Conservation (phyloP, 2,113 vertebrate genomes). For the Oncorhynchus gorbuscha region DNA sequence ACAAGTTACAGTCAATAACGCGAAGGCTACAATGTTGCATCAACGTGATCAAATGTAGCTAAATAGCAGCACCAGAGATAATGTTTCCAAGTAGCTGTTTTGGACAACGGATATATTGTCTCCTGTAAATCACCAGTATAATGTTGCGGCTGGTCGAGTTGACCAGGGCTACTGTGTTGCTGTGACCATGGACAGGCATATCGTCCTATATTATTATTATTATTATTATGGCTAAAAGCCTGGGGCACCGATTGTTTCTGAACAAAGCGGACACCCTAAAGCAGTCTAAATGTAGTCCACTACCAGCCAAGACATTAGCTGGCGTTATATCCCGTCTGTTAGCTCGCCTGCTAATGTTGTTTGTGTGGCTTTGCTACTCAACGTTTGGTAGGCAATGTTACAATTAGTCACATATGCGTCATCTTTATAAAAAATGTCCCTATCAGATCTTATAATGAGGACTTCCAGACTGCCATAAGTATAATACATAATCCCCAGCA, state of each 20-base stretch:
- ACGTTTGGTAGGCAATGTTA: too few species aligned
- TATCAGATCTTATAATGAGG: too few species aligned
- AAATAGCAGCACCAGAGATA: neutral
- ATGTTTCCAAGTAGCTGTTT: neutral
- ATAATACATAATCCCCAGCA: neutral
- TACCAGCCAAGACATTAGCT: neutral
- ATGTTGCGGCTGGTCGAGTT: slow-evolving; percentile 26
- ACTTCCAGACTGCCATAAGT: neutral
- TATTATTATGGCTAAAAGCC: too few species aligned
- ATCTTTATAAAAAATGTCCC: too few species aligned
- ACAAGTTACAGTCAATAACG: too few species aligned
- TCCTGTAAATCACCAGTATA: slow-evolving; percentile 21
- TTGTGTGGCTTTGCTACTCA: neutral
- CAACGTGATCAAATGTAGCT: too few species aligned
- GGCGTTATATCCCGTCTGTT: neutral
- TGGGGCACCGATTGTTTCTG: neutral
- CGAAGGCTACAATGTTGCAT: too few species aligned
- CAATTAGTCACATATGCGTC: too few species aligned
- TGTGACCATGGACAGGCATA: too few species aligned
- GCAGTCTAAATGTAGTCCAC: too few species aligned
- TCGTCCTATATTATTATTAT: too few species aligned
- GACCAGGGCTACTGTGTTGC: slow-evolving; percentile 27
- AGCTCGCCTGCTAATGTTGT: neutral
- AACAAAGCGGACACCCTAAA: slow-evolving; percentile 11
- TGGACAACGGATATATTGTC: neutral